phyloP scores from a whole-genome alignment of 1,140 invertebrate genomes.

The Drosophila auraria region DNA sequence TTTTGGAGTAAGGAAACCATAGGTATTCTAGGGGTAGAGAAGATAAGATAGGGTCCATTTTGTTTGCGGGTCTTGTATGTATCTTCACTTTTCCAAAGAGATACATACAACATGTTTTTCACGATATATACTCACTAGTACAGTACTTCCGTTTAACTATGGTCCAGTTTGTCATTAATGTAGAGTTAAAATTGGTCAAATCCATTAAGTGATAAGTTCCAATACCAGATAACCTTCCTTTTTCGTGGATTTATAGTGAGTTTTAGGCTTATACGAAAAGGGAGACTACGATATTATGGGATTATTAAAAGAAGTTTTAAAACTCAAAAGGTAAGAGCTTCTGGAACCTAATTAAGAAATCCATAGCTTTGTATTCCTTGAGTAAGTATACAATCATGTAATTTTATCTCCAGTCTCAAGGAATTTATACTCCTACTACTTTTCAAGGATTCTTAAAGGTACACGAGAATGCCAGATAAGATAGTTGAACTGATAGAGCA shows the following conservation, averaged over 20 bases:
- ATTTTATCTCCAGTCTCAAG: background rate
- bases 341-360: background rate
- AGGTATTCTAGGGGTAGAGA: background rate
- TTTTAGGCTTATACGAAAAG: too few species aligned
- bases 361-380: background rate
- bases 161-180: background rate
- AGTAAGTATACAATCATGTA: background rate
- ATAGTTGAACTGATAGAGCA: background rate
- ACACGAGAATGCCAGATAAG: conserved; percentile 1
- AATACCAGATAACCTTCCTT: background rate
- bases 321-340: too few species aligned
- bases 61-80: background rate
- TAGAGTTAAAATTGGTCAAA: background rate
- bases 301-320: too few species aligned
- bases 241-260: background rate
- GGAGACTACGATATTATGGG: too few species aligned
- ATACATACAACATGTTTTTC: background rate
- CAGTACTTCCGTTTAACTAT: too few species aligned
- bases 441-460: background rate
- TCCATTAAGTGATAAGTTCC: background rate
- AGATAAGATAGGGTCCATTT: conserved; percentile 12
- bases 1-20: background rate
- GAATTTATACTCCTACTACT: too few species aligned
- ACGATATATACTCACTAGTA: too few species aligned
- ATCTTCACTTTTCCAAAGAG: background rate